Evolutionary conservation across 2,797 vertebrate species (phyloP), one percentile per base, ranked within the genome.

Genomic region (Hippopotamyrus pictus): DNA sequence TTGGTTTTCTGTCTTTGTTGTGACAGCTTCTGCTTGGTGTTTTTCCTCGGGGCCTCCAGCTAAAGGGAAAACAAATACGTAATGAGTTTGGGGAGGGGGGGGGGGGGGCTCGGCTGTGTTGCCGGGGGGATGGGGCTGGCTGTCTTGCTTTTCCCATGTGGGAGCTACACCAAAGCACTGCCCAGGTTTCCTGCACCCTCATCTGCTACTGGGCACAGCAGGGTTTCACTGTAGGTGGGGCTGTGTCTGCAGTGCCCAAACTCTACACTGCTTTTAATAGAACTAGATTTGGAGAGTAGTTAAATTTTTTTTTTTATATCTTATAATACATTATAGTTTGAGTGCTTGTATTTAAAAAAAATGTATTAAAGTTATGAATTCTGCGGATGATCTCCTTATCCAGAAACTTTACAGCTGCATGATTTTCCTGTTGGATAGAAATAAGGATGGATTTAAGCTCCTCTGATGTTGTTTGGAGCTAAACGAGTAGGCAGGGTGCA

Each of bases 1-100:
- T 82, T 82, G 76, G 41, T 82, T 82, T 82, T 82, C 76, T 11
- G 41, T 44, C 76, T 82, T 46, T 82, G 76, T 82, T 82, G 76
- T 82, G 76, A 82, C 76, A 82, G 76, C 76, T 22, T 82, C 41
- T 46, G 76, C 76, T 82, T 44, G 76, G 76, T 82, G 76, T 82
- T 82, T 82, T 82, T 46, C 41, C 76, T 46, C 6, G 14, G 12
- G 48, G 84, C 84, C 48, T 54, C 84, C 2, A 14, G 3, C 51
- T 86, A 29, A 53, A 51, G 46, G 84, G 46, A 86, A 86, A 50
- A 86, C 84, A 54, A 54, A 54, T 53, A 33, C n/a, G 11, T 46
- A 46, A 86, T 51, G 76, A 46, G 76, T 22, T 22, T 14, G 46
- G 44, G 14, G 82, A n/a, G 46, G 79, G 46, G 37, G 8, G 14